A percentile compares a stretch with the other conserved stretches of the same genome.
Evolutionary conservation across 2,113 vertebrate species (phyloP).

Genomic region (Megaptera novaeangliae): DNA sequence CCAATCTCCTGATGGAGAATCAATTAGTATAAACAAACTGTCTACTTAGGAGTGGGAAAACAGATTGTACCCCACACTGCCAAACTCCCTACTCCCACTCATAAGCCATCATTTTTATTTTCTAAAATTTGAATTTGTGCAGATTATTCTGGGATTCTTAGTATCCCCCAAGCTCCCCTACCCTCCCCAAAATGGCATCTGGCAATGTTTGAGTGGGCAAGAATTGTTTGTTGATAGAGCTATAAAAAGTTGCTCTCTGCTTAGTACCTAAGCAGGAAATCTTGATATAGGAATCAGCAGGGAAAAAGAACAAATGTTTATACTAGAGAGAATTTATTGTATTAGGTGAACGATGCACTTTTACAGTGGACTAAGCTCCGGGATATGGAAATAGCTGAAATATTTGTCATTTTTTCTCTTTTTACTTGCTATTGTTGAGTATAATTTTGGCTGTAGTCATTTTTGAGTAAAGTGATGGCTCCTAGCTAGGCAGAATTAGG

Average conservation of each 20-base stretch:
- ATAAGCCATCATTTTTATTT: neutral
- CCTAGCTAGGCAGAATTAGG: neutral
- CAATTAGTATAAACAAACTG: neutral
- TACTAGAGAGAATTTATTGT: neutral
- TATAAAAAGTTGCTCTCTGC: neutral
- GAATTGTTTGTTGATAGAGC: neutral
- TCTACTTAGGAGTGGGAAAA: neutral
- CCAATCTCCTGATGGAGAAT: neutral
- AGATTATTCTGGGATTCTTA: neutral
- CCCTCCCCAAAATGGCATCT: neutral
- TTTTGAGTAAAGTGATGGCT: neutral
- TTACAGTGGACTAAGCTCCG: neutral
- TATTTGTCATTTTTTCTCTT: neutral
- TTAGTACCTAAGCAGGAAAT: neutral
- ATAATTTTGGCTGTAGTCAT: neutral
- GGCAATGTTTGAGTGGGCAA: neutral
- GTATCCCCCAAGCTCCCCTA: neutral
- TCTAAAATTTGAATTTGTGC: neutral
- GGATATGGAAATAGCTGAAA: neutral
- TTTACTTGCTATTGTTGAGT: neutral
- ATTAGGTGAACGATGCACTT: neutral
- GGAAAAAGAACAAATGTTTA: neutral
- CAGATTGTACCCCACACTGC: neutral
- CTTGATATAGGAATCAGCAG: neutral
- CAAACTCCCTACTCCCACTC: neutral